Evolutionary conservation across 2,113 vertebrate species (phyloP).

Genomic region (Microcebus griseorufus): DNA sequence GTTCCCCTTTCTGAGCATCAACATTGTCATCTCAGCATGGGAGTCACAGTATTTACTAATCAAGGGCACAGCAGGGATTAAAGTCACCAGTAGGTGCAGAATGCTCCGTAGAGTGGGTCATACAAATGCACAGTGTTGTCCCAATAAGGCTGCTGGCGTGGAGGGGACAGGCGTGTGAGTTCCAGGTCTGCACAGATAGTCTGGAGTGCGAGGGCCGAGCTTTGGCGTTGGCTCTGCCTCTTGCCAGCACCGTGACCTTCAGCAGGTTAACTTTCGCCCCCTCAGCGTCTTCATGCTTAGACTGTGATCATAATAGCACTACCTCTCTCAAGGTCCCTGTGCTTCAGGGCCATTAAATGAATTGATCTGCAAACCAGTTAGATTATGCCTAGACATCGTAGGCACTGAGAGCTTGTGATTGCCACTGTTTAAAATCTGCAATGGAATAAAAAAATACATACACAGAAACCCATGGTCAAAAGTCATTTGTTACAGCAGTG

Average conservation of each 20-base stretch:
- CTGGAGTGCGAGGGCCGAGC: background rate
- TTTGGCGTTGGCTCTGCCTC: background rate
- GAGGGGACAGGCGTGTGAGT: accelerated
- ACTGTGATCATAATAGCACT: background rate
- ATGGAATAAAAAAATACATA: background rate
- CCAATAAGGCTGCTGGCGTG: background rate
- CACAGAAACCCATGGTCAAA: background rate
- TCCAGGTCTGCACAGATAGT: background rate
- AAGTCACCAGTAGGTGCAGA: background rate
- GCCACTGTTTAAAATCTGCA: background rate
- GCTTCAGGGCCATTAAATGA: background rate
- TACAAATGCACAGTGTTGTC: accelerated
- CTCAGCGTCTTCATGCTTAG: background rate
- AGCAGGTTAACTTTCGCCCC: background rate
- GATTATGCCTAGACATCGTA: background rate
- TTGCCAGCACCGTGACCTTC: background rate
- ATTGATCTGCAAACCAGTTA: background rate
- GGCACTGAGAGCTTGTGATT: background rate
- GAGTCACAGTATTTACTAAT: background rate
- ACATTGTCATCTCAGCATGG: too few relatives aligned
- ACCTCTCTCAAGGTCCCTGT: background rate
- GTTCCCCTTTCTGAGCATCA: background rate
- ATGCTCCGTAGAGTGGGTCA: accelerated
- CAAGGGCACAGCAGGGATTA: background rate
- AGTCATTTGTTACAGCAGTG: background rate